Conservation (phyloP, 2,797 vertebrate genomes). For the Scomberomorus guttatus region DNA sequence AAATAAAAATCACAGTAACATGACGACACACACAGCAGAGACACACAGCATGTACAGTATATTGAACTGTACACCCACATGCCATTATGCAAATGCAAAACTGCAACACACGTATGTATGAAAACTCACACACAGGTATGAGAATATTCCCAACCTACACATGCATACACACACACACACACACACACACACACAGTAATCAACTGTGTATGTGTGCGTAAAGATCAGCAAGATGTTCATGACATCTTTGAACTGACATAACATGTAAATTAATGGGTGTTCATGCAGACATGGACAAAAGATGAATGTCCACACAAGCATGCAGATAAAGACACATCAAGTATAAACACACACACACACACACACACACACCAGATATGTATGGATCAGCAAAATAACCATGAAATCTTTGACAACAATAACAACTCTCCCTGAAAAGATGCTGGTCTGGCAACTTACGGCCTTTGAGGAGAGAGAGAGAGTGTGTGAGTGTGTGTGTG, state of each 20-base stretch:
- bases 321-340: background rate
- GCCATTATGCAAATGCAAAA: background rate
- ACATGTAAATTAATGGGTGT: background rate
- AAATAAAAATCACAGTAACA: background rate
- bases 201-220: too few species aligned
- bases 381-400: constrained; percentile 20
- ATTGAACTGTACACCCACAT: background rate
- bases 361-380: background rate
- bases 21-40: background rate
- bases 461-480: background rate
- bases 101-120: too few species aligned
- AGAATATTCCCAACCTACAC: background rate
- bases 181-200: background rate
- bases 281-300: background rate
- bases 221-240: background rate
- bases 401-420: constrained; percentile 15
- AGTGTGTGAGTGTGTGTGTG: background rate
- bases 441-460: constrained; percentile 26
- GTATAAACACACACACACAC: background rate
- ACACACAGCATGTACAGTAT: too few species aligned
- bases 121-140: background rate
- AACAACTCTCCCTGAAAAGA: constrained; percentile 17
- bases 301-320: background rate
- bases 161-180: background rate
- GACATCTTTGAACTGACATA: background rate